A percentile compares a stretch with the other conserved stretches of the same genome.
phyloP scores from a whole-genome alignment of 1,140 invertebrate genomes.

The Microplitis demolitor region DNA sequence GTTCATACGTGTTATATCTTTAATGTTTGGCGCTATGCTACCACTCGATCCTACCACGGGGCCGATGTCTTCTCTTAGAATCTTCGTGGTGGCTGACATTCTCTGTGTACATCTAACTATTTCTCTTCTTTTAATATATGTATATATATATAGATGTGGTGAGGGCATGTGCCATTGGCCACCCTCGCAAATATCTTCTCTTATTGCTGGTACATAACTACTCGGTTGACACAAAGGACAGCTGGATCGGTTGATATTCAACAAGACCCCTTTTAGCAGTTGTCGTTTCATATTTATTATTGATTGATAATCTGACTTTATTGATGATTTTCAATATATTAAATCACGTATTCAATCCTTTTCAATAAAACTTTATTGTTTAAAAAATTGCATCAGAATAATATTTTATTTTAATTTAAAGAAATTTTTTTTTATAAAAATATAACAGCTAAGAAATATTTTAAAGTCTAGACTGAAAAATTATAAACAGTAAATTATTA shows the following conservation, averaged over 20 bases:
- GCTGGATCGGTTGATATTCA: constrained; percentile 1
- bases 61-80: background rate
- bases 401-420: too few relatives aligned
- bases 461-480: too few relatives aligned
- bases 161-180: constrained; percentile 6
- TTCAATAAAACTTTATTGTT: too few relatives aligned
- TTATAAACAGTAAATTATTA: too few relatives aligned
- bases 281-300: background rate
- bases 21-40: background rate
- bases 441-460: too few relatives aligned
- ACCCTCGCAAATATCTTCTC: constrained; percentile 1
- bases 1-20: background rate
- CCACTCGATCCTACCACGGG: background rate
- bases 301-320: background rate
- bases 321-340: too few relatives aligned
- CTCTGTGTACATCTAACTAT: background rate
- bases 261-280: background rate
- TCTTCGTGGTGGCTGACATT: background rate
- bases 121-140: too few relatives aligned
- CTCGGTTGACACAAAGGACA: constrained; percentile 16
- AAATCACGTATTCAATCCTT: too few relatives aligned
- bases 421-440: too few relatives aligned
- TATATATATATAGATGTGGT: too few relatives aligned
- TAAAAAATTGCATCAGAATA: too few relatives aligned
- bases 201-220: too few relatives aligned